phyloP scores from a whole-genome alignment of 2,888 invertebrate species.

The Agonopterix alstromeriana region DNA sequence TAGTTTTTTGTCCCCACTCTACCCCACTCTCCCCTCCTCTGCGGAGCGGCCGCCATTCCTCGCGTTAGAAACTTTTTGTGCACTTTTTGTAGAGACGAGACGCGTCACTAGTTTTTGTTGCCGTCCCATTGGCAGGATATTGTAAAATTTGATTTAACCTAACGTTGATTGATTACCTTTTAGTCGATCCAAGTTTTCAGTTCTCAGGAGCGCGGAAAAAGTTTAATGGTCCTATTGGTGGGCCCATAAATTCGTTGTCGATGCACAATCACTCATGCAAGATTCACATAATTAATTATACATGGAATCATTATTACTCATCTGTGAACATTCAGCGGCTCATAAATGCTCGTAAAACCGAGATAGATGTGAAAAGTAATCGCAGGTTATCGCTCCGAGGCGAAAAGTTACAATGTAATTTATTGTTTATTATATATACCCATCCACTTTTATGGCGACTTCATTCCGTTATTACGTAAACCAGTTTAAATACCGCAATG shows the following conservation, averaged over 20 bases:
- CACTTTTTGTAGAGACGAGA: conserved; percentile 37
- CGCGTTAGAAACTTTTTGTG: conserved; percentile 59
- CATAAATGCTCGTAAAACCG: conserved; percentile 29
- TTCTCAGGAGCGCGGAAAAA: not conserved
- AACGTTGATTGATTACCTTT: conserved; percentile 8
- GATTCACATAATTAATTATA: conserved; percentile 20
- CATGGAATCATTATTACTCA: conserved; percentile 25
- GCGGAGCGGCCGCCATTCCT: conserved; percentile 55
- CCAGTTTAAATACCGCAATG: conserved; percentile 27
- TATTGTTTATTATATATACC: conserved; percentile 42
- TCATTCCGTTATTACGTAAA: conserved; percentile 13
- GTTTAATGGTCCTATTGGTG: not conserved
- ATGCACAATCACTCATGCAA: conserved; percentile 7
- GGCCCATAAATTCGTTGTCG: conserved; percentile 2
- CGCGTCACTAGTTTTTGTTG: conserved; percentile 12
- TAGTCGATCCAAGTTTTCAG: not conserved
- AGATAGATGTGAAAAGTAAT: conserved; percentile 24
- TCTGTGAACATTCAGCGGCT: conserved; percentile 21
- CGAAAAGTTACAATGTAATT: conserved; percentile 26
- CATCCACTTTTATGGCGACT: conserved; percentile 29
- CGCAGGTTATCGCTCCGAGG: conserved; percentile 25
- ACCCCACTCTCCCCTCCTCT: conserved; percentile 39
- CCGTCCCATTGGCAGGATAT: conserved; percentile 13
- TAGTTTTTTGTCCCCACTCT: conserved; percentile 72
- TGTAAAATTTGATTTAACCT: conserved; percentile 11